Conservation (phyloP, 2,797 vertebrate genomes). For the Siniperca undulata region DNA sequence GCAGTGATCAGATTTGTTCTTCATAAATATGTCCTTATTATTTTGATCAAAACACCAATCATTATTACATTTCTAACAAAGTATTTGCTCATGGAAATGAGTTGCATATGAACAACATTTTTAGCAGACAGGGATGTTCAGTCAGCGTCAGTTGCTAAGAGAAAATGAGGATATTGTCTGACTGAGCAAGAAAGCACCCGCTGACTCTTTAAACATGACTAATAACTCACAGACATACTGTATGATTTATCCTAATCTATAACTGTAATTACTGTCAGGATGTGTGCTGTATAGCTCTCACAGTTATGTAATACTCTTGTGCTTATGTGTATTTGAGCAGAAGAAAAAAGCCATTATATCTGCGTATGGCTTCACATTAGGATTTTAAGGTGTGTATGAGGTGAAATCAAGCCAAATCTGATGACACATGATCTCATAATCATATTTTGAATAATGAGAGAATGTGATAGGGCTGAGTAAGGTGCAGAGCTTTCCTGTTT, state of each 20-base stretch:
- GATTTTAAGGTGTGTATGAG: not conserved
- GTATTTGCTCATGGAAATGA: not conserved
- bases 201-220: slow-evolving; percentile 13
- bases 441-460: slow-evolving; percentile 18
- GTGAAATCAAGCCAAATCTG: not conserved
- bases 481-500: slow-evolving; percentile 33
- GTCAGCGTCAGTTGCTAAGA: not conserved
- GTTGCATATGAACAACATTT: not conserved
- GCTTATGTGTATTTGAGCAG: not conserved
- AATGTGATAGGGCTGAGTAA: not conserved
- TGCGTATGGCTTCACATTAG: not conserved
- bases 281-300: not conserved
- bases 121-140: not conserved
- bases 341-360: not conserved
- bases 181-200: not conserved
- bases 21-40: not conserved
- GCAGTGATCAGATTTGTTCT: not conserved
- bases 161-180: not conserved
- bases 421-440: not conserved
- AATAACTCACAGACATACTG: slow-evolving; percentile 5
- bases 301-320: not conserved
- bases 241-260: slow-evolving; percentile 5
- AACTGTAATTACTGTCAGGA: slow-evolving; percentile 17
- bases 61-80: not conserved
- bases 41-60: not conserved